Percentiles rank a stretch among this genome's conserved stretches.
These are phyloP conservation scores for Melanerpes formicivorus DNA, from an alignment of 2,113 vertebrate genomes.

Conservation along the genomic window DNA sequence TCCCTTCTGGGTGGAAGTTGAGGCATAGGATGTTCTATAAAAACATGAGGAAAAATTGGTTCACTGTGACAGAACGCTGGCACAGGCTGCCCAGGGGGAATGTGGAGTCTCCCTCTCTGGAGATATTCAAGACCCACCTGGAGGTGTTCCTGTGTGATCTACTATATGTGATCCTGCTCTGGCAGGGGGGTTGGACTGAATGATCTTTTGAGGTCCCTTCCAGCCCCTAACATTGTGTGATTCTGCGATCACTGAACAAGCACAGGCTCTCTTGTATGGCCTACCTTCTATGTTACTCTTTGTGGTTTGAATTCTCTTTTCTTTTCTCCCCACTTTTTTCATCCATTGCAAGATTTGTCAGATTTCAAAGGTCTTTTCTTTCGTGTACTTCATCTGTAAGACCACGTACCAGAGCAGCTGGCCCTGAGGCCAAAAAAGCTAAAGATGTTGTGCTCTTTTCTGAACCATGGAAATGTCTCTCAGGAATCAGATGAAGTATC, in stretches of 20 bases:
- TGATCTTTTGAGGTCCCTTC: too few species aligned
- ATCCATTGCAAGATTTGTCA: neutral
- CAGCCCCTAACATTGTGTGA: too few species aligned
- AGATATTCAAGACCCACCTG: too few species aligned
- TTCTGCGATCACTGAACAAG: neutral
- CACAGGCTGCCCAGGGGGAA: too few species aligned
- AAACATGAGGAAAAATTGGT: too few species aligned
- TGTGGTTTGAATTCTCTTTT: neutral
- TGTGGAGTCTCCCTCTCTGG: too few species aligned
- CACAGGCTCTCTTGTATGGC: too few species aligned
- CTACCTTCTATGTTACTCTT: neutral
- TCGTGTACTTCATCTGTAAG: neutral
- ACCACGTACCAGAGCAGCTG: neutral
- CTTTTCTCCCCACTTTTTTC: neutral
- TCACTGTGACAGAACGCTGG: too few species aligned
- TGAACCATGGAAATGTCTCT: neutral
- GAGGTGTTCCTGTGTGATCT: too few species aligned
- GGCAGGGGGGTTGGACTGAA: too few species aligned
- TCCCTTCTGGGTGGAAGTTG: neutral
- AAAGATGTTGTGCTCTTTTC: neutral
- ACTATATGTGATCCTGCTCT: too few species aligned
- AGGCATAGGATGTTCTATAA: too few species aligned
- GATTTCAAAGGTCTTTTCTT: slow-evolving; percentile 20
- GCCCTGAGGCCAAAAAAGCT: slow-evolving; percentile 18
- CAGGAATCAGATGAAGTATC: neutral